Conservation (phyloP, 2,888 invertebrate genomes). For the Blastobasis adustella region DNA sequence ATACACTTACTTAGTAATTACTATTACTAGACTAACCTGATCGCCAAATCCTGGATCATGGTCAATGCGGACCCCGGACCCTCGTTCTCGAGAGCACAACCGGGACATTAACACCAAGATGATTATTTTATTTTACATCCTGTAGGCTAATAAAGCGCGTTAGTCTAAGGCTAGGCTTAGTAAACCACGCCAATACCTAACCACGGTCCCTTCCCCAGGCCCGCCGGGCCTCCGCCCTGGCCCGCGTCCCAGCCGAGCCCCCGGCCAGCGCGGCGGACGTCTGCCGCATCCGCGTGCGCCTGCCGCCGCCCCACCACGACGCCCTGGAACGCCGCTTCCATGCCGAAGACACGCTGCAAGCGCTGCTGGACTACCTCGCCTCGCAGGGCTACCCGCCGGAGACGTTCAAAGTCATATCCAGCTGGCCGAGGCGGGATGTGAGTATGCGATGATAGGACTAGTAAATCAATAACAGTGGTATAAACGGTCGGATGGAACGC, state of each 20-base stretch:
- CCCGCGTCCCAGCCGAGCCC: conserved; percentile 84
- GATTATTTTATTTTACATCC: too few species aligned
- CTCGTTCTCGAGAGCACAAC: too few species aligned
- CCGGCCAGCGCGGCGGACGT: conserved; percentile 71
- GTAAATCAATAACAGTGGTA: too few species aligned
- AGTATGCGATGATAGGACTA: conserved; percentile 64
- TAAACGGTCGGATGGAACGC: too few species aligned
- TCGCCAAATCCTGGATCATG: too few species aligned
- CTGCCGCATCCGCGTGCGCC: conserved; percentile 86
- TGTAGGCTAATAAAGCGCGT: too few species aligned
- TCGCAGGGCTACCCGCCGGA: conserved; percentile 91
- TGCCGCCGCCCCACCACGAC: conserved; percentile 87
- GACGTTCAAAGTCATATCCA: conserved; percentile 92
- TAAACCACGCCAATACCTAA: too few species aligned
- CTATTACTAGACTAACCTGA: too few species aligned
- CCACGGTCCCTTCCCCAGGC: conserved; percentile 38
- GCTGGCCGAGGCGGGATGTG: conserved; percentile 97
- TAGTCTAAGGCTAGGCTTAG: too few species aligned
- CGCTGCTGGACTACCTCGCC: conserved; percentile 89
- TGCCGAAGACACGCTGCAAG: conserved; percentile 67
- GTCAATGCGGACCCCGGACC: too few species aligned
- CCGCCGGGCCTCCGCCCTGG: conserved; percentile 74
- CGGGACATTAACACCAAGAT: too few species aligned
- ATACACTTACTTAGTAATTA: too few species aligned
- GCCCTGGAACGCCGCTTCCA: conserved; percentile 86